Percentiles rank a stretch among this genome's conserved stretches.
Evolutionary conservation across 2,797 vertebrate species (phyloP).

Genomic region (Rhynchonycteris naso): DNA sequence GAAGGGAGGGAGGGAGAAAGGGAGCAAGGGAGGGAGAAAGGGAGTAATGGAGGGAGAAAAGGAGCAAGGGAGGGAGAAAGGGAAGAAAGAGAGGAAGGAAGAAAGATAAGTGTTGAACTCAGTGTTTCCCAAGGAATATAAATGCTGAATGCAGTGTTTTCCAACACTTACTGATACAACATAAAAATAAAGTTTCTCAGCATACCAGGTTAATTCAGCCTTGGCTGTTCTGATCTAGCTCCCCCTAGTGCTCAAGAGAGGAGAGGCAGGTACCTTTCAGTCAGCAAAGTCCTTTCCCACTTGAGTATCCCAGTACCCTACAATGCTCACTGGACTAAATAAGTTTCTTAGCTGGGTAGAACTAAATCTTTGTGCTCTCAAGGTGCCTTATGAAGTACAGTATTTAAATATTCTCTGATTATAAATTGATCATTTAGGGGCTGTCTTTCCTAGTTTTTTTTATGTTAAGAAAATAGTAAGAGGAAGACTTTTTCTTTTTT

Average conservation of each 20-base stretch:
- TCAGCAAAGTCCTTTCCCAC: no score
- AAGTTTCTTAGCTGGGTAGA: background rate
- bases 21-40: no score
- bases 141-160: background rate
- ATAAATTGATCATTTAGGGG: background rate
- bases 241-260: background rate
- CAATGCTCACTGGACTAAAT: background rate
- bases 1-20: no score
- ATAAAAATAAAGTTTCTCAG: background rate
- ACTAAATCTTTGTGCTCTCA: background rate
- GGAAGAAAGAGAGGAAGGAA: no score
- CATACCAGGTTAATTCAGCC: background rate
- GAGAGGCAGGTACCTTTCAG: background rate
- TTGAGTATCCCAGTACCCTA: background rate
- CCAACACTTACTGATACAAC: background rate
- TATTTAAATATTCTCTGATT: background rate
- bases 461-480: background rate
- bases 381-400: background rate
- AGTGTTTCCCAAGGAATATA: background rate
- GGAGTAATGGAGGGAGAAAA: no score
- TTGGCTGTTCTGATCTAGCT: background rate
- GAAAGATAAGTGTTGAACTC: background rate
- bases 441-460: slow-evolving; percentile 11
- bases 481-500: background rate
- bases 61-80: no score